A percentile compares a stretch with the other conserved stretches of the same genome.
Evolutionary conservation across 2,113 vertebrate genomes (phyloP).

Genomic region (Tringa solitaria): DNA sequence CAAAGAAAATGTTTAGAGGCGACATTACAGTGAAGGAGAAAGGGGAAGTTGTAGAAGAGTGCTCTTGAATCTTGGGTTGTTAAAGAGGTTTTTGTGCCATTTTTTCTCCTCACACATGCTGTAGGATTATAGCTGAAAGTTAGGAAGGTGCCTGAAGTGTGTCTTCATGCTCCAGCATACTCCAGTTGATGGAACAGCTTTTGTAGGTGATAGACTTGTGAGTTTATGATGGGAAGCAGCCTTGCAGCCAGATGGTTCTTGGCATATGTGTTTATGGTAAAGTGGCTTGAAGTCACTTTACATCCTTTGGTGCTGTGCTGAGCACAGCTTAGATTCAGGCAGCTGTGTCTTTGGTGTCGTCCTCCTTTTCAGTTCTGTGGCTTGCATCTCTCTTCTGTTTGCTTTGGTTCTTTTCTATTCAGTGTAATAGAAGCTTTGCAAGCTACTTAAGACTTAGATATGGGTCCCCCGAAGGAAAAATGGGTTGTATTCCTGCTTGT

Average conservation of each 20-base stretch:
- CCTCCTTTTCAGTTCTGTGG: not conserved
- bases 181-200: conserved; percentile 1
- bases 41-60: not conserved
- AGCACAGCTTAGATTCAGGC: not conserved
- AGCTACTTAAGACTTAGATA: not conserved
- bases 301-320: not conserved
- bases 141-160: not conserved
- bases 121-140: not conserved
- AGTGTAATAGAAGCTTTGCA: not conserved
- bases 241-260: conserved; percentile 10
- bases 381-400: not conserved
- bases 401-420: not conserved
- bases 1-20: not conserved
- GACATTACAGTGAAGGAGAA: not conserved
- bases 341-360: not conserved
- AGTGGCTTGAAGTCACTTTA: conserved; percentile 8
- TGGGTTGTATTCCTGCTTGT: not conserved
- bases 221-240: not conserved
- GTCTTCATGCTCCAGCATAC: not conserved
- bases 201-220: not conserved
- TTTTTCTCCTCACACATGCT: not conserved
- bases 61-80: not conserved
- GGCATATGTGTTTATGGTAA: not conserved
- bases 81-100: not conserved
- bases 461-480: not conserved